Evolutionary conservation across 2,113 vertebrate genomes (phyloP).

Genomic region (Alces alces): DNA sequence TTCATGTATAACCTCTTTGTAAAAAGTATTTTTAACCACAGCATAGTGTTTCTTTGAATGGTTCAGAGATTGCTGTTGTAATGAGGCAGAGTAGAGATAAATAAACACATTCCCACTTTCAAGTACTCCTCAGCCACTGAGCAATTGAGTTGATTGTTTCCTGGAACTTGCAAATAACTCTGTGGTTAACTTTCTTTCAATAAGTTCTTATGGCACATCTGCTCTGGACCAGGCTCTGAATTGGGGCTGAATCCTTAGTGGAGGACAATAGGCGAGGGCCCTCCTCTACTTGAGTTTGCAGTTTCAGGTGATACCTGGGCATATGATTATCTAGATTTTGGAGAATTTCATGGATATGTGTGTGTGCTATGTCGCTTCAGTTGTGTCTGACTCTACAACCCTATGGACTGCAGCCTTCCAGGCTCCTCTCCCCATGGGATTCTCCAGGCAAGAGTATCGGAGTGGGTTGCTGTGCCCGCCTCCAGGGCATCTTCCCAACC

Average conservation of each 20-base stretch:
- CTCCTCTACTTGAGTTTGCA: neutral
- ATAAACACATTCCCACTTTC: neutral
- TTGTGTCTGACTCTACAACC: neutral
- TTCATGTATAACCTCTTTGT: neutral
- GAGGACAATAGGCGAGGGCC: neutral
- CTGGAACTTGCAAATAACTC: neutral
- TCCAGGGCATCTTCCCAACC: neutral
- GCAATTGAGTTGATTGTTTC: neutral
- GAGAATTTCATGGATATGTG: neutral
- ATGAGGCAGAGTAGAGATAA: neutral
- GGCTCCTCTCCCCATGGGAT: neutral
- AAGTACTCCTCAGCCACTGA: neutral
- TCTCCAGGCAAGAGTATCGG: neutral
- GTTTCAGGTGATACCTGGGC: neutral
- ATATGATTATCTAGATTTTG: neutral
- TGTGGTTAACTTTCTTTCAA: neutral
- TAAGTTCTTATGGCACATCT: neutral
- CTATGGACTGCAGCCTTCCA: neutral
- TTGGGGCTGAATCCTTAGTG: rapidly evolving
- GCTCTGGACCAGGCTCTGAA: neutral
- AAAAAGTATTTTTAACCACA: neutral
- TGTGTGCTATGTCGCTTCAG: neutral
- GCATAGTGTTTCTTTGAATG: neutral
- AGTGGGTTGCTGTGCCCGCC: neutral
- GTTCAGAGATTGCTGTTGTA: neutral